phyloP scores from a whole-genome alignment of 1,140 invertebrate species.

The Trichoplusia ni region DNA sequence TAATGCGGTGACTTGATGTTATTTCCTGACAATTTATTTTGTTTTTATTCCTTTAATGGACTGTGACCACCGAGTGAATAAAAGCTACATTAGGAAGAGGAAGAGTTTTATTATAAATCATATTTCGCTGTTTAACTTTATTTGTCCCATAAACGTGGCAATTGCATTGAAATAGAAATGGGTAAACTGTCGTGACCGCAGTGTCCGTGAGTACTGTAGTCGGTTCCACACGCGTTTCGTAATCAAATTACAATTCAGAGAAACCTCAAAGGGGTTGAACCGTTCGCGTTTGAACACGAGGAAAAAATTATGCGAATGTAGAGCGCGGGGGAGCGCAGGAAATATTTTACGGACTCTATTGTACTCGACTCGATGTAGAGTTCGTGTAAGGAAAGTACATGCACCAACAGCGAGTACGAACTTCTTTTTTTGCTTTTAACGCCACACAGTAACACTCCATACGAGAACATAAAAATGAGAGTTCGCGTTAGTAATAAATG shows the following conservation, averaged over 20 bases:
- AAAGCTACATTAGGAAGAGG: neutral
- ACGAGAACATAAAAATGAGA: neutral
- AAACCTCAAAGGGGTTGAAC: constrained; percentile 38
- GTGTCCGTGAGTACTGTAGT: neutral
- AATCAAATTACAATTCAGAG: constrained; percentile 31
- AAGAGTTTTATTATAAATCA: neutral
- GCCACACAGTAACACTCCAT: neutral
- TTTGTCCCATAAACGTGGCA: neutral
- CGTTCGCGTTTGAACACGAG: constrained; percentile 28
- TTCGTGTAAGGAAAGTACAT: neutral
- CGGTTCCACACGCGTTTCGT: neutral
- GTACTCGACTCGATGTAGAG: constrained; percentile 10
- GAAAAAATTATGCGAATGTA: constrained; percentile 41
- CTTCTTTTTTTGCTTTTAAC: neutral
- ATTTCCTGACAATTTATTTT: constrained; percentile 45
- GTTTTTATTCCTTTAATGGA: constrained; percentile 33
- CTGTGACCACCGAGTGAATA: neutral
- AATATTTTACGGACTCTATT: constrained; percentile 36
- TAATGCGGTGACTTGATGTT: constrained; percentile 38
- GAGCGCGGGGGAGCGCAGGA: constrained; percentile 13
- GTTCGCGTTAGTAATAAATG: neutral
- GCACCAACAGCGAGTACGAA: neutral
- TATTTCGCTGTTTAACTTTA: neutral
- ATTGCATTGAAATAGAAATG: neutral
- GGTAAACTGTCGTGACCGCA: neutral